Base-by-base conservation (phyloP, 2,113 vertebrate species). In the Semnornis frantzii region DNA sequence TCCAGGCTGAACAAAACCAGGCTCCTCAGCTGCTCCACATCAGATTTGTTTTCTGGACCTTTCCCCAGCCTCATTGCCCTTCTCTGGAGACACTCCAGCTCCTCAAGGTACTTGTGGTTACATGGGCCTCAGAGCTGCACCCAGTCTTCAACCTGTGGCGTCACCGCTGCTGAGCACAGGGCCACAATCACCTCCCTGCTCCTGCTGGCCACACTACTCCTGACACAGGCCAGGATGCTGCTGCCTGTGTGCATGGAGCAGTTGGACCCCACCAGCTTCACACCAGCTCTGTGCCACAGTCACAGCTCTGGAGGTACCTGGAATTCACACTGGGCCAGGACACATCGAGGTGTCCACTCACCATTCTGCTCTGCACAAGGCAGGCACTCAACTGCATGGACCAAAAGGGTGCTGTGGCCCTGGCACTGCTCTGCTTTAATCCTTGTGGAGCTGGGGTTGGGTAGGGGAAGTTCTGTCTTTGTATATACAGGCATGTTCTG, bases 301-400 rank as follows among this genome's bases (percentile, higher is more conserved):
- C 54, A 20, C 0, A 2, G 39, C 9, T 48, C 8, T 76, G 58
- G 20, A 30, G 37, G 2, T 9, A 2, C 24, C 24, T 8, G 31
- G 52, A 42, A 21, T 39, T 25, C 4, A 1, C 9, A 27, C 33
- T 25, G 23, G 64, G 48, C n/a, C 44, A 31, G 66, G 23, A 42
- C 55, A 42, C 55, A 57, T 9, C 6, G 5, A 3, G 6, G 33
- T 39, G 60, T 39, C 50, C 69, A 33, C 19, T 4, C 1, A 0
- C 1, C 2, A 1, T 24, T 33, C 34, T 8, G 14, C 11, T 58
- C 20, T 58, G 54, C 2, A 2, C 0, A 2, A 13, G 31, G 23
- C 31, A 11, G 30, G 5, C 20, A 9, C 30, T 30, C 13, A 33
- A 76, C 76, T 42, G 46, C 46, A 39, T 0, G 0, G 54, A 13